A percentile compares a stretch with the other conserved stretches of the same genome.
Evolutionary conservation across 2,113 vertebrate species (phyloP).

Genomic region (Platysteira castanea): DNA sequence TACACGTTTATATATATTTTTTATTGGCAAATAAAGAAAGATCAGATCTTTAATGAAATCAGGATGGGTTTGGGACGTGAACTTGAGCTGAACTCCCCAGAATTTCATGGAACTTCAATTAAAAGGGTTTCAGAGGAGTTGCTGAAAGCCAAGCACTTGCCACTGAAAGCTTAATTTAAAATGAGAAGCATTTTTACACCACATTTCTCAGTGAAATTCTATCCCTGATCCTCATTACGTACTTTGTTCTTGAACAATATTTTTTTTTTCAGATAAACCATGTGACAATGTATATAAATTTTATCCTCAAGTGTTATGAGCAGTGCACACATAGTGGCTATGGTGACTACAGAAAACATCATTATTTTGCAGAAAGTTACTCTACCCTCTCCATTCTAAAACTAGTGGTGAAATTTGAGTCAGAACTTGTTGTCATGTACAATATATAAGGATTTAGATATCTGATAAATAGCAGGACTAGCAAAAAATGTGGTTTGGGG

Average conservation of each 20-base stretch:
- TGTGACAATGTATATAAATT: not conserved
- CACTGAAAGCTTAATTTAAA: conserved; percentile 72
- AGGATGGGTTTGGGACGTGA: conserved; percentile 74
- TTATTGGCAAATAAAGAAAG: conserved; percentile 76
- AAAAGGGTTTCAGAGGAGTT: conserved; percentile 73
- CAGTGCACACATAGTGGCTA: not conserved
- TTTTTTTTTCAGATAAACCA: not conserved
- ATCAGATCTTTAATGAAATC: conserved; percentile 78
- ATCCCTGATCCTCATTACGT: conserved; percentile 23
- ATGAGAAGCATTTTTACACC: conserved; percentile 64
- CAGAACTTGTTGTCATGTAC: not conserved
- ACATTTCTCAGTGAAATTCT: conserved; percentile 30
- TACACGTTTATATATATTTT: conserved; percentile 9
- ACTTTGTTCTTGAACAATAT: not conserved
- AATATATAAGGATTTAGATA: not conserved
- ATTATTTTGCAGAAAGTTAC: not conserved
- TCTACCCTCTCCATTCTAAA: not conserved
- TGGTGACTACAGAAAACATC: not conserved
- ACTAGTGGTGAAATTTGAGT: not conserved
- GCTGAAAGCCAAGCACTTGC: conserved; percentile 68
- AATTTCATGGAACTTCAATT: conserved; percentile 77
- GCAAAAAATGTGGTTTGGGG: not conserved
- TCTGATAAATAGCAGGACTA: not conserved
- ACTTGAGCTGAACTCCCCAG: conserved; percentile 75
- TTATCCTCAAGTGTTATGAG: not conserved